Percentiles rank a stretch among this genome's conserved stretches.
Conservation (phyloP, 2,113 vertebrate species). For the Chionis minor region DNA sequence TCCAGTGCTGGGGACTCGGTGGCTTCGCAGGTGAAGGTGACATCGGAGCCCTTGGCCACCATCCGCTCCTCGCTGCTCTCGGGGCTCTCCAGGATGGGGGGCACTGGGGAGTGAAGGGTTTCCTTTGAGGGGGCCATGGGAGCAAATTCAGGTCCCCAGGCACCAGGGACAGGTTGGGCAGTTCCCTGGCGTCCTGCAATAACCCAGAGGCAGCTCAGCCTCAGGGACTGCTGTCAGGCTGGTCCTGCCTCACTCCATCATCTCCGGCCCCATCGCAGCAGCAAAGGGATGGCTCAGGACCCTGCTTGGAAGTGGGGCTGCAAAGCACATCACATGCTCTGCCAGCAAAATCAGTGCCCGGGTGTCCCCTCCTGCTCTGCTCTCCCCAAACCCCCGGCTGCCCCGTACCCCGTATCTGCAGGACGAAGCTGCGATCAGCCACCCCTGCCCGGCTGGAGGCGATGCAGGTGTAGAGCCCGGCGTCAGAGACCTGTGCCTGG, state of each 20-base stretch:
- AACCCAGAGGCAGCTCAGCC: background rate
- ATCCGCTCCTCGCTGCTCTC: conserved; percentile 79
- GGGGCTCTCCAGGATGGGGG: conserved; percentile 77
- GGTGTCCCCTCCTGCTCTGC: rapidly evolving
- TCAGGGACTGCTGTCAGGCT: background rate
- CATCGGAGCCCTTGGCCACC: conserved; percentile 78
- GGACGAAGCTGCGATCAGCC: conserved; percentile 80
- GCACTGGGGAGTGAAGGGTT: conserved; percentile 61
- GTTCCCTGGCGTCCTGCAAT: rapidly evolving
- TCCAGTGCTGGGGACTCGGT: conserved; percentile 80
- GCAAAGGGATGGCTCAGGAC: background rate
- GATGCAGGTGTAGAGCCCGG: conserved; percentile 86
- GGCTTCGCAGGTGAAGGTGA: conserved; percentile 86
- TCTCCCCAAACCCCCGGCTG: rapidly evolving
- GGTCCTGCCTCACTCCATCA: background rate
- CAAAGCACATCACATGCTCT: rapidly evolving
- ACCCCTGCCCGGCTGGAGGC: conserved; percentile 84
- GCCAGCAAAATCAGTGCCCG: rapidly evolving
- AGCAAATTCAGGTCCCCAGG: background rate
- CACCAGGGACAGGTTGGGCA: background rate
- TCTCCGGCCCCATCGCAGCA: background rate
- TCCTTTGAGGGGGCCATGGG: rapidly evolving
- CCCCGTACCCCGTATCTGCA: conserved; percentile 83
- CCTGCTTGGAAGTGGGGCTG: background rate
- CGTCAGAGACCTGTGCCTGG: conserved; percentile 80